Base-by-base conservation (phyloP, 2,113 vertebrate genomes). In the Lampris megalopsis region DNA sequence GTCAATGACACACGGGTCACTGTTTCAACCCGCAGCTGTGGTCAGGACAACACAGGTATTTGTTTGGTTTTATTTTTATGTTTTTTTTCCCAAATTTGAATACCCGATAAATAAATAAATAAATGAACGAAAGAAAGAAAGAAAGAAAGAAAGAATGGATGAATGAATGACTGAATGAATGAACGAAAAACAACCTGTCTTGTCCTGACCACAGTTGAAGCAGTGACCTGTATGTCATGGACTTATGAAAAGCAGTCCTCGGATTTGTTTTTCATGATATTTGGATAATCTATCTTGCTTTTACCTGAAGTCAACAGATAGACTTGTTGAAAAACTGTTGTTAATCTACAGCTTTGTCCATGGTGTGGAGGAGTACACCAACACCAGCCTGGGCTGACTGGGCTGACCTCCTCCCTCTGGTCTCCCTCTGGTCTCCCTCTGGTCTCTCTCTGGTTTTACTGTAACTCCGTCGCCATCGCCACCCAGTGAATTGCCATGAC, bases 401-500 rank as follows among this genome's bases (percentile, higher is more conserved):
- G 87, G 90, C 86, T 93, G 90, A 90, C 83, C 83, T 71, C 89
- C 89, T 85, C 85, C 88, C 57, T 77, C 68, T 67, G 38, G 86
- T 83, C 67, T 37, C 86, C 77, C 58, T 81, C 74, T 62, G 24
- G 73, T 83, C 89, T 85, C 85, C 88, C 57, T 77, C 68, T 67
- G 38, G 86, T 83, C 67, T 37, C 86, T 78, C 58, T 81, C 74
- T 62, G 24, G 73, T 83, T 88, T 80, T 80, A 91, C 78, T 89
- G 89, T 89, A 90, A 88, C 79, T 76, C 80, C 24, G 79, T 81
- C 68, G 77, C 86, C 80, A 43, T 71, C 61, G 83, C 88, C 72
- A 76, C 82, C 89, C 87, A 66, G 71, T 81, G 75, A 61, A 93
- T 93, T 91, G 87, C 94, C 94, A 95, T 94, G 93, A 92, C 84